Percentiles rank a stretch among this genome's conserved stretches.
phyloP scores from a whole-genome alignment of 2,797 vertebrate species.

The Gymnoscopelus microlampas region DNA sequence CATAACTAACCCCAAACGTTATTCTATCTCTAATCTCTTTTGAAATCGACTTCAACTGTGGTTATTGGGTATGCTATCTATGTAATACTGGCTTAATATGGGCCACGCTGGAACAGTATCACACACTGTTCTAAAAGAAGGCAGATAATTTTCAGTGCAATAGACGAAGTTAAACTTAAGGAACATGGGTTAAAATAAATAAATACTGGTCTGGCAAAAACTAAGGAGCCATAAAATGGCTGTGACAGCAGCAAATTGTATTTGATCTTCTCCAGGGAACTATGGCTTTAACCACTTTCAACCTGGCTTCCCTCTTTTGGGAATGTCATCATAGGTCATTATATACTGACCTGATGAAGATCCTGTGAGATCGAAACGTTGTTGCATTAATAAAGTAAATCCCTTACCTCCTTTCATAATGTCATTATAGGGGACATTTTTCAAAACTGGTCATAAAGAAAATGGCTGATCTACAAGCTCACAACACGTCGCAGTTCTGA shows the following conservation, averaged over 20 bases:
- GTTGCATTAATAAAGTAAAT: too few relatives aligned
- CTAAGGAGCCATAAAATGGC: constrained; percentile 33
- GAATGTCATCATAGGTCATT: too few relatives aligned
- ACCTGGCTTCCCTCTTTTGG: too few relatives aligned
- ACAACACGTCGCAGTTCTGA: too few relatives aligned
- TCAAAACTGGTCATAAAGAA: too few relatives aligned
- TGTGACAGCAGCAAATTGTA: constrained; percentile 46
- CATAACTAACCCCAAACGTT: neutral
- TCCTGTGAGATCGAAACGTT: too few relatives aligned
- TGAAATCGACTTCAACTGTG: neutral
- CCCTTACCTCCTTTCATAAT: too few relatives aligned
- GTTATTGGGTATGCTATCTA: neutral
- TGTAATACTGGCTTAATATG: neutral
- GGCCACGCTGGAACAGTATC: constrained; percentile 15
- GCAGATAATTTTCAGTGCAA: constrained; percentile 67
- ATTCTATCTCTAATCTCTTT: neutral
- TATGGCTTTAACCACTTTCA: too few relatives aligned
- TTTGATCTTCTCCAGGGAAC: constrained; percentile 32
- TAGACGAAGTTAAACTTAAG: constrained; percentile 60
- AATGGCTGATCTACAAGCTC: too few relatives aligned
- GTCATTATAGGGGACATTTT: too few relatives aligned
- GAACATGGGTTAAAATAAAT: constrained; percentile 45
- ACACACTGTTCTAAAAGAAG: constrained; percentile 54
- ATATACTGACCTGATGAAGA: too few relatives aligned
- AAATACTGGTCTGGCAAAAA: neutral